Percentiles rank a stretch among this genome's conserved stretches.
Conservation (phyloP, 2,888 invertebrate genomes). For the Phlogophora meticulosa region DNA sequence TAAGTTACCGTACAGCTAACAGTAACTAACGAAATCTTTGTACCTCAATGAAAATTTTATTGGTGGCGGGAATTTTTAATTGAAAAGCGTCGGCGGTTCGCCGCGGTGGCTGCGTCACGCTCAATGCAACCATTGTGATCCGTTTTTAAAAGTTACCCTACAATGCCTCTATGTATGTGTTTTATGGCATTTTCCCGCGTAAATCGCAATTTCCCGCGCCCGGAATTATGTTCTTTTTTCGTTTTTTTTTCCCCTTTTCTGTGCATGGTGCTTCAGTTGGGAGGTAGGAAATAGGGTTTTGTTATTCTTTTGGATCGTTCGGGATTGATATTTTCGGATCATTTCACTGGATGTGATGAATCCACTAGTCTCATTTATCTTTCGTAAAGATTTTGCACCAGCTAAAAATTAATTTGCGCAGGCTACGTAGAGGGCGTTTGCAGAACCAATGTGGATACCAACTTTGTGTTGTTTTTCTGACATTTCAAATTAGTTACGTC, state of each 20-base stretch:
- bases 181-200: conserved; percentile 67
- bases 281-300: conserved; percentile 39
- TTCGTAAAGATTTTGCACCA: neutral
- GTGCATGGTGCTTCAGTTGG: conserved; percentile 55
- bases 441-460: neutral
- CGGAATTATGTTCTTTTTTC: conserved; percentile 63
- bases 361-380: neutral
- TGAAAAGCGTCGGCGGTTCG: conserved; percentile 65
- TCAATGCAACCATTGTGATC: conserved; percentile 67
- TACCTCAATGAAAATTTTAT: conserved; percentile 67
- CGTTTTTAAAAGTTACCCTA: conserved; percentile 80
- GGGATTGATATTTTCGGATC: conserved; percentile 29
- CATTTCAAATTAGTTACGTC: conserved; percentile 42
- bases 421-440: neutral
- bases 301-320: conserved; percentile 4
- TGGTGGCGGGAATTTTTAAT: conserved; percentile 69
- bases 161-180: conserved; percentile 78
- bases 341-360: neutral
- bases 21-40: conserved; percentile 67
- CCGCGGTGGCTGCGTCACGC: conserved; percentile 64
- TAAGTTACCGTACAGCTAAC: conserved; percentile 36
- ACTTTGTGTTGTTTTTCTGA: conserved; percentile 19
- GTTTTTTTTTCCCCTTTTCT: conserved; percentile 41
- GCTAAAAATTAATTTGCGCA: neutral
- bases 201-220: conserved; percentile 67